phyloP scores from a whole-genome alignment of 2,113 vertebrate species.

The Vulpes lagopus region DNA sequence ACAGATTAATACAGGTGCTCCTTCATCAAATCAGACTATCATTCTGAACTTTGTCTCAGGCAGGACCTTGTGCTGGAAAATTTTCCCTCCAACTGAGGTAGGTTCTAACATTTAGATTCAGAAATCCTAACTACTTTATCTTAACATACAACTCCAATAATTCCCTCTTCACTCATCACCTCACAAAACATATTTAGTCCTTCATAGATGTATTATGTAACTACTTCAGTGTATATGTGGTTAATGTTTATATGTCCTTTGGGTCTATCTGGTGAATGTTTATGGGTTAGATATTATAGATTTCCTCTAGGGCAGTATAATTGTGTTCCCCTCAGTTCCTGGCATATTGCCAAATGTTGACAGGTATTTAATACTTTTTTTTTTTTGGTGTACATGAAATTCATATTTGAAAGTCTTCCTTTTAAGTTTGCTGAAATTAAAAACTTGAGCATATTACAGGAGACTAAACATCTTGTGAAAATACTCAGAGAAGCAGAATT shows the following conservation, averaged over 20 bases:
- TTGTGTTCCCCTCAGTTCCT: neutral
- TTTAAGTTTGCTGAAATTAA: slow-evolving; percentile 63
- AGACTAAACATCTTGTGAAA: slow-evolving; percentile 15
- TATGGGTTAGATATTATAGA: slow-evolving; percentile 42
- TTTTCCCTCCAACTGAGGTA: neutral
- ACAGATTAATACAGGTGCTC: neutral
- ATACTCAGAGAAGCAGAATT: neutral
- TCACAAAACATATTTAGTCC: slow-evolving; percentile 3
- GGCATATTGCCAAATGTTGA: slow-evolving; percentile 52
- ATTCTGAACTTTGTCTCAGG: neutral
- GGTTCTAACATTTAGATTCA: neutral
- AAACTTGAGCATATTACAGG: neutral
- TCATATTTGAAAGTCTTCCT: slow-evolving; percentile 26
- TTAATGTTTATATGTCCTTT: slow-evolving; percentile 65
- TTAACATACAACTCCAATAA: neutral
- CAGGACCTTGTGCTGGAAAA: neutral
- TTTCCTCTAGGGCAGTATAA: slow-evolving; percentile 49
- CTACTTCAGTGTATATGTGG: slow-evolving; percentile 36
- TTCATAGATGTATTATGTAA: slow-evolving; percentile 46
- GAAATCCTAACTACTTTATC: slow-evolving; percentile 32
- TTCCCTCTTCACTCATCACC: slow-evolving; percentile 47
- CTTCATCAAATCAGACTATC: neutral
- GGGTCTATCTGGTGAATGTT: slow-evolving; percentile 66
- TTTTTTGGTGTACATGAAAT: neutral
- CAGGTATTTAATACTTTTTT: slow-evolving; percentile 4